These are phyloP conservation scores for Syncerus caffer DNA, from an alignment of 2,797 vertebrate species.

Conservation along the genomic window DNA sequence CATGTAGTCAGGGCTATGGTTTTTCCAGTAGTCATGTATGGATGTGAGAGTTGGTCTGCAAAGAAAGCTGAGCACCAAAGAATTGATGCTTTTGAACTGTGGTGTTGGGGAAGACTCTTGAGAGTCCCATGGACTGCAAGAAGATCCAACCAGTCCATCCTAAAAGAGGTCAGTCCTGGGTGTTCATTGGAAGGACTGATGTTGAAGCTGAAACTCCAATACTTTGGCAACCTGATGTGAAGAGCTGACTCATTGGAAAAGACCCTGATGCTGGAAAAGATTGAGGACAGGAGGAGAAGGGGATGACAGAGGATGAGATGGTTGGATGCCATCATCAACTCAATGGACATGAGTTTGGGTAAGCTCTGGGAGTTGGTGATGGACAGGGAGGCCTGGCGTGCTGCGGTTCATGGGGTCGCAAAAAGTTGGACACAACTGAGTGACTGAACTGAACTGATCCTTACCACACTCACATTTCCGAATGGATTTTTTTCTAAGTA, in stretches of 20 bases:
- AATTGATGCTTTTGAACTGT: not conserved
- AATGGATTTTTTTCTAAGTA: not conserved
- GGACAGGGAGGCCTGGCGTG: not conserved
- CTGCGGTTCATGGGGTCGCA: accelerated
- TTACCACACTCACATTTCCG: not conserved
- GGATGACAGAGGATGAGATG: not conserved
- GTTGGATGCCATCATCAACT: not conserved
- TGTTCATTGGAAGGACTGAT: not conserved
- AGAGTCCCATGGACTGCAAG: not conserved
- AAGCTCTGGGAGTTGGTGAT: not conserved
- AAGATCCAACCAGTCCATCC: not conserved
- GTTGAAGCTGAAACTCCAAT: not conserved
- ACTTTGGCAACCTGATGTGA: not conserved
- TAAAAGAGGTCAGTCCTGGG: not conserved
- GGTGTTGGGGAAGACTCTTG: not conserved
- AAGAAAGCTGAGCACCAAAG: accelerated
- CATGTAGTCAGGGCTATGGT: accelerated
- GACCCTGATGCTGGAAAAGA: not conserved
- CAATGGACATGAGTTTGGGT: not conserved
- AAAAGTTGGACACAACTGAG: not conserved
- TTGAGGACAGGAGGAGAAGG: not conserved
- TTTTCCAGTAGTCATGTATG: not conserved
- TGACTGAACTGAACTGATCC: not conserved
- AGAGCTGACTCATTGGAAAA: not conserved
- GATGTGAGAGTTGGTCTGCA: not conserved